phyloP scores from a whole-genome alignment of 1,140 invertebrate species.

The Aleiodes sp. region DNA sequence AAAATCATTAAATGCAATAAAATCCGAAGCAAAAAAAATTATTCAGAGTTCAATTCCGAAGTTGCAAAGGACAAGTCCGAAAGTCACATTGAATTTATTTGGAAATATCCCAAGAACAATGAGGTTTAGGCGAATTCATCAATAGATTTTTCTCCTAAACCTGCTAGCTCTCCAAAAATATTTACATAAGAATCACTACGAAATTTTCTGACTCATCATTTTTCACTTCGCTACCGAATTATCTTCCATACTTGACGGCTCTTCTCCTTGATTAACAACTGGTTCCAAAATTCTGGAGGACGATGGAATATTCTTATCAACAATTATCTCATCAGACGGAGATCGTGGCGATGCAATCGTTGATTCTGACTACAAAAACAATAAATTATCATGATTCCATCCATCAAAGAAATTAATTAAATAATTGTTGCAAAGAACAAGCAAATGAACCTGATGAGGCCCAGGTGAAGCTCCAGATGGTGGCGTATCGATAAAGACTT shows the following conservation, averaged over 20 bases:
- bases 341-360: background rate
- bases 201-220: no score
- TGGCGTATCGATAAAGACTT: constrained; percentile 55
- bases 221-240: background rate
- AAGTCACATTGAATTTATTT: no score
- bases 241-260: background rate
- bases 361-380: background rate
- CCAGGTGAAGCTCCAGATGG: constrained; percentile 28
- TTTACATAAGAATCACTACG: no score
- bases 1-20: background rate
- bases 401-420: background rate
- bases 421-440: background rate
- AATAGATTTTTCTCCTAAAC: no score
- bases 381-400: background rate
- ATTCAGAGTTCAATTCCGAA: no score
- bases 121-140: no score
- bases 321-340: background rate
- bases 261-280: background rate
- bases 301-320: background rate
- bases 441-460: background rate
- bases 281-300: background rate
- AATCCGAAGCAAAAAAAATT: no score
- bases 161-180: no score
- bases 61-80: no score
- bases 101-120: no score